These are phyloP conservation scores for Calliscelio sp. DNA, from an alignment of 2,888 invertebrate genomes.

Conservation along the genomic window DNA sequence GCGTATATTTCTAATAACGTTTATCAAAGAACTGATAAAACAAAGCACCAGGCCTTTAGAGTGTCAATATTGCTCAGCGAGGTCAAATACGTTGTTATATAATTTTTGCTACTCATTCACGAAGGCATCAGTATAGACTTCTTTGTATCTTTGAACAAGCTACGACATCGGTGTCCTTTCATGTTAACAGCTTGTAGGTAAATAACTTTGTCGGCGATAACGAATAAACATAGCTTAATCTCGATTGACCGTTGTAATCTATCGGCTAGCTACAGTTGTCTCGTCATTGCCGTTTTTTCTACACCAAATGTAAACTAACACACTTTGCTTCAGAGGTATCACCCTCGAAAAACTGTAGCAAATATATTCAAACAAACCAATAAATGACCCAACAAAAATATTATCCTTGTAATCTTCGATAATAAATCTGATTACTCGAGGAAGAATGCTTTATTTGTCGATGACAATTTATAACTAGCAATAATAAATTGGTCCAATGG, in stretches of 20 bases:
- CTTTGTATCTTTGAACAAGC: conserved; percentile 70
- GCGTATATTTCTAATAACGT: conserved; percentile 54
- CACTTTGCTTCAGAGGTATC: conserved; percentile 20
- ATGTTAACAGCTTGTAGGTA: conserved; percentile 78
- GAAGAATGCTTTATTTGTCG: too few species aligned
- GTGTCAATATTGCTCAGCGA: conserved; percentile 67
- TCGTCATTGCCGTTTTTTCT: conserved; percentile 55
- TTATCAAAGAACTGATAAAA: conserved; percentile 63
- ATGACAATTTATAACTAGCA: neutral
- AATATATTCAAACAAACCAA: too few species aligned
- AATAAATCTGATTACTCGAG: too few species aligned
- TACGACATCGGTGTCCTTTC: conserved; percentile 75
- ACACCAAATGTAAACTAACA: conserved; percentile 49
- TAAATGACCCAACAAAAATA: too few species aligned
- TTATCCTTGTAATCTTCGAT: too few species aligned
- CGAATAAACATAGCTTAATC: conserved; percentile 75
- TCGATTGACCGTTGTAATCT: conserved; percentile 73
- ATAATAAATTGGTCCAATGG: conserved; percentile 1
- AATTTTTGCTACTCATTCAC: conserved; percentile 73
- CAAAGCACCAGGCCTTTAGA: conserved; percentile 54
- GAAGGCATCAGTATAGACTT: conserved; percentile 65
- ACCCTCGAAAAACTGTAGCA: conserved; percentile 10
- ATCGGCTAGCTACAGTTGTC: conserved; percentile 50
- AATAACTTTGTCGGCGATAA: conserved; percentile 75
- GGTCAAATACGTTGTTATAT: conserved; percentile 71